phyloP scores from a whole-genome alignment of 2,113 vertebrate species.

The Oncorhynchus nerka region DNA sequence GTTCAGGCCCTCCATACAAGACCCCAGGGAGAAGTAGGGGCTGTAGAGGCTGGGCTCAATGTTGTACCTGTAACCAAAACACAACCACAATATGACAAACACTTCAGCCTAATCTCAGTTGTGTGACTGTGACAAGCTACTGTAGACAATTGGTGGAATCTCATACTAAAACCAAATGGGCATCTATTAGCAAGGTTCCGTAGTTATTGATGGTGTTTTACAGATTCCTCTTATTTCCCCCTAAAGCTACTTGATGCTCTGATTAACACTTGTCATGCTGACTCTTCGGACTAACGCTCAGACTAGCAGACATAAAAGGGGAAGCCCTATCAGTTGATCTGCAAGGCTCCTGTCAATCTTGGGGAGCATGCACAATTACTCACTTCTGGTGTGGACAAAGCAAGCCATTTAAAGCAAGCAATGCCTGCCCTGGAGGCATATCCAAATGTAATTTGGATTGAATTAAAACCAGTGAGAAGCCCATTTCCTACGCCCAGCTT shows the following conservation, averaged over 20 bases:
- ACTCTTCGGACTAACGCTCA: not conserved
- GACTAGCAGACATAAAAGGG: not conserved
- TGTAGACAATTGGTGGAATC: no score
- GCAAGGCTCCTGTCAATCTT: not conserved
- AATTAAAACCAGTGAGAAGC: conserved; percentile 7
- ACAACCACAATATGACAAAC: not conserved
- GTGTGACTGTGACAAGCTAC: not conserved
- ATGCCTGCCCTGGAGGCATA: not conserved
- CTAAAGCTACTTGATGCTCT: not conserved
- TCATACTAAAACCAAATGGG: no score
- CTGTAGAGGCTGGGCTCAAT: conserved; percentile 93
- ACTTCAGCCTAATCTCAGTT: not conserved
- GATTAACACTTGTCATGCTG: not conserved
- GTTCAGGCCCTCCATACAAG: conserved; percentile 95
- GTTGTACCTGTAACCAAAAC: conserved; percentile 82
- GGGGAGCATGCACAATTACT: not conserved
- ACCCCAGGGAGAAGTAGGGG: conserved; percentile 91
- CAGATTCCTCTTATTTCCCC: not conserved
- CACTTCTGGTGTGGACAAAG: not conserved
- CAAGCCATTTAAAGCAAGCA: not conserved
- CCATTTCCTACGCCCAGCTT: not conserved
- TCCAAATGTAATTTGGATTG: not conserved
- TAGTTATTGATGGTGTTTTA: no score
- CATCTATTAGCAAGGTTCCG: no score
- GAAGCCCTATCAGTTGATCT: not conserved